Evolutionary conservation across 2,113 vertebrate species (phyloP), one percentile per base, ranked within the genome.

Genomic region (Oryzias melastigma): DNA sequence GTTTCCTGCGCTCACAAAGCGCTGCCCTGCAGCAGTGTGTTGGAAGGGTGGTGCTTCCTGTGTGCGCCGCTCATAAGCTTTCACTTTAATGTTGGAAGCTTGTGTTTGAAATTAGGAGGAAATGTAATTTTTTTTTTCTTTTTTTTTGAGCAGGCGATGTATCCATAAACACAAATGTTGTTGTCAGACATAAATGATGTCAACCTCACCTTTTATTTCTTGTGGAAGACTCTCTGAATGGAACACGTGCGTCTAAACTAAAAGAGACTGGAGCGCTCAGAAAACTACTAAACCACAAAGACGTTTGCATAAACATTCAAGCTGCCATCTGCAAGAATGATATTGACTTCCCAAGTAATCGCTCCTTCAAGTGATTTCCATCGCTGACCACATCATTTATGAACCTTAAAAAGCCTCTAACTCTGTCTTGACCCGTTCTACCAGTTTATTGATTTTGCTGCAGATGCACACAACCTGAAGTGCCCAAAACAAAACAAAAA

Each of bases 341-440:
- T 16, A 84, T 74, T 41, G 73, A 78, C 72, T 65, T 58, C 61
- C 50, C 10, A 42, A 43, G 29, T 68, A 71, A 76, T 78, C 61
- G 66, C 43, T 35, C 57, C 58, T 78, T 72, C 53, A 71, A 63
- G 49, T 69, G 3, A 71, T 87, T 78, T 66, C 69, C 66, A 67
- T 71, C 52, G 64, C 4, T 68, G 72, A 75, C 72, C 73, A 22
- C 25, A 49, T 8, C 67, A 62, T 40, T 82, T 69, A 65, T 55
- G 62, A 64, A 65, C 66, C 57, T 66, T 48, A 71, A 58, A 68
- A 60, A 63, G 7, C 71, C 69, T 78, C 52, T 60, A 64, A 73
- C 69, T 66, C 60, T 5, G n/a, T 69, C 52, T 52, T 56, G 43
- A 58, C 67, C 52, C 58, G 25, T 70, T 58, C 58, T 44, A 46